Conservation (phyloP, 2,797 vertebrate species). For the Coregonus suidteri region DNA sequence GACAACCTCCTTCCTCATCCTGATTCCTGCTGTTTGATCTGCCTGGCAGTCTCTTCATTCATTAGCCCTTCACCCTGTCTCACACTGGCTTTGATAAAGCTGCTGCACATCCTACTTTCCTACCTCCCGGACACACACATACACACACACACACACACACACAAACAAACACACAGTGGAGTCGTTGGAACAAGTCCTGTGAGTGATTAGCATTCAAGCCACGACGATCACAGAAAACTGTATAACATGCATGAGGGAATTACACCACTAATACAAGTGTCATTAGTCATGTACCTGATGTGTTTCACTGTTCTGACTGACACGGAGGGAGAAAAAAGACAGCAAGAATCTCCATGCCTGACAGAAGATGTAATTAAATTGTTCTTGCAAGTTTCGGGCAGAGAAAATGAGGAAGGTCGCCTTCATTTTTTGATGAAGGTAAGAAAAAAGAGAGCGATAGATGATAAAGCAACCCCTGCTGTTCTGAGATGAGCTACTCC, state of each 20-base stretch:
- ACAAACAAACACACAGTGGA: constrained; percentile 6
- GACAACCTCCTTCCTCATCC: constrained; percentile 3
- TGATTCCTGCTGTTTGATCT: constrained; percentile 32
- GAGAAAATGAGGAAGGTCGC: constrained; percentile 20
- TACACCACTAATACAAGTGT: constrained; percentile 59
- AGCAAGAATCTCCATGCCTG: constrained; percentile 52
- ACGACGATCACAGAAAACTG: constrained; percentile 48
- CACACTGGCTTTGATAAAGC: constrained; percentile 23
- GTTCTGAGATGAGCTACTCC: neutral
- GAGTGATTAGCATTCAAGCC: constrained; percentile 53
- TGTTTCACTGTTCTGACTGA: constrained; percentile 51
- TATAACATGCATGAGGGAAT: constrained; percentile 60
- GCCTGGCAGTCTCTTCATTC: constrained; percentile 13
- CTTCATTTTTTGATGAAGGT: neutral
- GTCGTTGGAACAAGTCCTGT: constrained; percentile 22
- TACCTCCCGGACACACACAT: constrained; percentile 25
- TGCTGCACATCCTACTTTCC: constrained; percentile 4
- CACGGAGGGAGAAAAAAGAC: constrained; percentile 47
- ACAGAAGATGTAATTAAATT: constrained; percentile 66
- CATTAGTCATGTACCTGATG: constrained; percentile 50
- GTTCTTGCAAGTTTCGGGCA: constrained; percentile 47
- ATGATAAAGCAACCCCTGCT: neutral
- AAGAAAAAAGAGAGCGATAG: neutral
- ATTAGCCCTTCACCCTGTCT: constrained; percentile 17
- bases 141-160: constrained; percentile 1